Evolutionary conservation across 1,140 invertebrate genomes (phyloP).

Genomic region (Drosophila mayri): DNA sequence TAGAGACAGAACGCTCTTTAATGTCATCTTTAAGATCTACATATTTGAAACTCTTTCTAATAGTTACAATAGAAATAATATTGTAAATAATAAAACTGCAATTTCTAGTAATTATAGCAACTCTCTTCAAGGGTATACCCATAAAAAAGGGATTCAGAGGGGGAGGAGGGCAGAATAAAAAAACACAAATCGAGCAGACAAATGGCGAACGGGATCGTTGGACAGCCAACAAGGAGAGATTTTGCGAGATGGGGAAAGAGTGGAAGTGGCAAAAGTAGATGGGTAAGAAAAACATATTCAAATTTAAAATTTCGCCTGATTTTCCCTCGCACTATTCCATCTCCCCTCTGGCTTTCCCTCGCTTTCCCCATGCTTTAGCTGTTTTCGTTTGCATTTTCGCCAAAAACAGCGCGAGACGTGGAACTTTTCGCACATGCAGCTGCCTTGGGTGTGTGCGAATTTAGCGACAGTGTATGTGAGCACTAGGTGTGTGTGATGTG

Average conservation of each 20-base stretch:
- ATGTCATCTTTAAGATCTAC: background rate
- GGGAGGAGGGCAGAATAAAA: background rate
- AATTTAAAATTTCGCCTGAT: conserved; percentile 78
- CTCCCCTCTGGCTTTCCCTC: background rate
- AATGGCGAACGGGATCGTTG: conserved; percentile 51
- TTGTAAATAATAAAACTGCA: no score
- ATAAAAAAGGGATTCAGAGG: conserved; percentile 2
- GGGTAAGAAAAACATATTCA: conserved; percentile 78
- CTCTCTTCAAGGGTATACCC: background rate
- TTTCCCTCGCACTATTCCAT: conserved; percentile 30
- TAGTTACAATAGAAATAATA: background rate
- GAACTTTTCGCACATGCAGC: conserved; percentile 77
- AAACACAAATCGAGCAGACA: conserved; percentile 48
- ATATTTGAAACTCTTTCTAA: background rate
- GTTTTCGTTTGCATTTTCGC: conserved; percentile 74
- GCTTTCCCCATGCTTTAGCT: conserved; percentile 12
- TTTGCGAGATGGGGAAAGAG: background rate
- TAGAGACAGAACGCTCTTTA: background rate
- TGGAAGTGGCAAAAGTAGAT: conserved; percentile 29
- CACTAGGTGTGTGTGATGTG: conserved; percentile 15
- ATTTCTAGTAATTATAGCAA: background rate
- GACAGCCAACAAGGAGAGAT: conserved; percentile 25
- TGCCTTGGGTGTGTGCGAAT: conserved; percentile 10
- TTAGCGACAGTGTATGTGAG: conserved; percentile 11
- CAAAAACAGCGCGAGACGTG: conserved; percentile 74